Evolutionary conservation across 2,888 invertebrate genomes (phyloP).

Genomic region (Watsonalla binaria): DNA sequence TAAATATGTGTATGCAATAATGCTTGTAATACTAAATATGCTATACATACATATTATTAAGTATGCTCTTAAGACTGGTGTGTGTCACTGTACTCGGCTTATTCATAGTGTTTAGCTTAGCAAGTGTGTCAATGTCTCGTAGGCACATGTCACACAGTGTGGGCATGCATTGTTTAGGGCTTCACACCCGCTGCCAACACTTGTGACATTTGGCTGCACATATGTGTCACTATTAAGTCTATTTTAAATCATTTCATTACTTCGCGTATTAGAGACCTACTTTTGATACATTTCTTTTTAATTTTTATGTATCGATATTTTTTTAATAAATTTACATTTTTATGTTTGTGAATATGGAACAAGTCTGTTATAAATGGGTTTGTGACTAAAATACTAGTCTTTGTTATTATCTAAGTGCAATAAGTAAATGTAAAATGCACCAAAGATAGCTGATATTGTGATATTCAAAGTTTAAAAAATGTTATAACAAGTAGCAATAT

Average conservation of each 20-base stretch:
- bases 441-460: conserved; percentile 58
- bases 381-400: conserved; percentile 36
- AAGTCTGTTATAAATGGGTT: conserved; percentile 7
- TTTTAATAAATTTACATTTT: neutral
- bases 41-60: conserved; percentile 35
- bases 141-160: conserved; percentile 41
- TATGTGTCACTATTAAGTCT: conserved; percentile 48
- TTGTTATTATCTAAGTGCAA: conserved; percentile 32
- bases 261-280: conserved; percentile 20
- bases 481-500: conserved; percentile 5
- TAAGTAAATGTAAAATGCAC: conserved; percentile 44
- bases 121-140: conserved; percentile 50
- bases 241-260: conserved; percentile 19
- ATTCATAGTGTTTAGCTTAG: conserved; percentile 35
- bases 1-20: conserved; percentile 19
- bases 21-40: conserved; percentile 18
- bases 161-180: conserved; percentile 48
- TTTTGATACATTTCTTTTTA: conserved; percentile 14
- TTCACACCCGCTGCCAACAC: conserved; percentile 50
- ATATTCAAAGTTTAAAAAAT: conserved; percentile 46
- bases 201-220: conserved; percentile 58
- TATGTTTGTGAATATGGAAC: conserved; percentile 3
- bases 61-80: conserved; percentile 52
- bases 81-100: conserved; percentile 34
- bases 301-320: conserved; percentile 2